These are phyloP conservation scores for Eupithecia exiguata DNA, from an alignment of 2,888 invertebrate species.

Conservation along the genomic window DNA sequence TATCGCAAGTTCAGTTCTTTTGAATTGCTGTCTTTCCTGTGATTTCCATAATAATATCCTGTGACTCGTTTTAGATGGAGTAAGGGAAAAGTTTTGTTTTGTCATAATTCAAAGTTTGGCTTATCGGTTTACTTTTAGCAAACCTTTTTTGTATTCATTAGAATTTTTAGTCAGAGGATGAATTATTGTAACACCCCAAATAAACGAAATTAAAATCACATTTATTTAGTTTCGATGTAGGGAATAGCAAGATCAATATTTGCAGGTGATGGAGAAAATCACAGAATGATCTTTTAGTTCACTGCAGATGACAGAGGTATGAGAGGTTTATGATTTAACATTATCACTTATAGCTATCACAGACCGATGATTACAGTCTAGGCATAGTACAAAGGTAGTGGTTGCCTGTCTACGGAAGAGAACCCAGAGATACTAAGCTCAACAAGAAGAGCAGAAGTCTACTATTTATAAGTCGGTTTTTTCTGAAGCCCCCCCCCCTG, in stretches of 20 bases:
- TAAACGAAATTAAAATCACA: not conserved
- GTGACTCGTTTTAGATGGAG: slow-evolving; percentile 15
- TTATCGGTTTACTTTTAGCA: not conserved
- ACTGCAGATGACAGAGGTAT: not conserved
- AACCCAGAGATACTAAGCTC: not conserved
- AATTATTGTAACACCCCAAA: too few relatives aligned
- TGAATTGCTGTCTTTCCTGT: slow-evolving; percentile 34
- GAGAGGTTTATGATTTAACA: not conserved
- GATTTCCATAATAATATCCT: slow-evolving; percentile 35
- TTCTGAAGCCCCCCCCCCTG: too few relatives aligned
- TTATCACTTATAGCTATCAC: too few relatives aligned
- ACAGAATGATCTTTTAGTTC: not conserved
- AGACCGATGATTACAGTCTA: not conserved
- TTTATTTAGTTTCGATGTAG: not conserved
- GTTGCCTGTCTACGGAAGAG: not conserved
- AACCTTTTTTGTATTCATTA: not conserved
- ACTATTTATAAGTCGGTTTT: not conserved
- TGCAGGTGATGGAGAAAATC: not conserved
- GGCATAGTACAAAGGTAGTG: not conserved
- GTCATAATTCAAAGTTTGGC: not conserved
- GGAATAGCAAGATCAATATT: not conserved
- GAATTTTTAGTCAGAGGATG: not conserved
- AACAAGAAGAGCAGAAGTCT: not conserved
- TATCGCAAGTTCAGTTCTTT: slow-evolving; percentile 31
- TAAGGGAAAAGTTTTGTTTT: not conserved